Evolutionary conservation across 2,113 vertebrate species (phyloP).

Genomic region (Zosterops pallidus): DNA sequence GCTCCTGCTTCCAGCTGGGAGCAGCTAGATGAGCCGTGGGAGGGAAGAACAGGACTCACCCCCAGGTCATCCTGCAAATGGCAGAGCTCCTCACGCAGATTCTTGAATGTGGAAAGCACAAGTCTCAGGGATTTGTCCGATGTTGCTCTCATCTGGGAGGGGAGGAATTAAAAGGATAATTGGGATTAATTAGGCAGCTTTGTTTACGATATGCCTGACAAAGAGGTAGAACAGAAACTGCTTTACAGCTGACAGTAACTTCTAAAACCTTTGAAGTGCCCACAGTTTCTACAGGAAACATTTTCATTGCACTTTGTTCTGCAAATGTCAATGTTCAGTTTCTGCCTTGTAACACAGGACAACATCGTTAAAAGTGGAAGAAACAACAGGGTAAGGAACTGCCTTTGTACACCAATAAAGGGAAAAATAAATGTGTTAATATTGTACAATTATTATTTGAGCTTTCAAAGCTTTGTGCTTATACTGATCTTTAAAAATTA

Average conservation of each 20-base stretch:
- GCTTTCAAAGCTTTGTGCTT: not conserved
- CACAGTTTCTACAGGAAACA: not conserved
- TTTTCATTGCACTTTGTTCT: not conserved
- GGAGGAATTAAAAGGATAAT: not conserved
- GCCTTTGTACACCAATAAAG: not conserved
- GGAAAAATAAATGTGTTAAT: not conserved
- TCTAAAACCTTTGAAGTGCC: not conserved
- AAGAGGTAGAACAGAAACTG: not conserved
- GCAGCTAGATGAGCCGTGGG: not conserved
- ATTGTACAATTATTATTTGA: not conserved
- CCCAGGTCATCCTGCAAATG: slow-evolving; percentile 90
- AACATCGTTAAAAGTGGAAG: not conserved
- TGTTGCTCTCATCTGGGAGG: slow-evolving; percentile 84
- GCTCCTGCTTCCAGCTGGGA: not conserved
- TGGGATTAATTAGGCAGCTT: not conserved
- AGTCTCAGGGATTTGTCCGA: slow-evolving; percentile 91
- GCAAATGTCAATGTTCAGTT: not conserved
- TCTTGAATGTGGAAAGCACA: slow-evolving; percentile 91
- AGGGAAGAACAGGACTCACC: slow-evolving; percentile 64
- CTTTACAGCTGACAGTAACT: not conserved
- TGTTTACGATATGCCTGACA: not conserved
- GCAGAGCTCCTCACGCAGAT: slow-evolving; percentile 88
- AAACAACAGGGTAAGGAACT: not conserved
- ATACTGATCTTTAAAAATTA: not conserved
- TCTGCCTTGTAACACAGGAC: not conserved